phyloP scores from a whole-genome alignment of 30 jellyfish, hydroid and myxozoan species.

The Clytia hemisphaerica region DNA sequence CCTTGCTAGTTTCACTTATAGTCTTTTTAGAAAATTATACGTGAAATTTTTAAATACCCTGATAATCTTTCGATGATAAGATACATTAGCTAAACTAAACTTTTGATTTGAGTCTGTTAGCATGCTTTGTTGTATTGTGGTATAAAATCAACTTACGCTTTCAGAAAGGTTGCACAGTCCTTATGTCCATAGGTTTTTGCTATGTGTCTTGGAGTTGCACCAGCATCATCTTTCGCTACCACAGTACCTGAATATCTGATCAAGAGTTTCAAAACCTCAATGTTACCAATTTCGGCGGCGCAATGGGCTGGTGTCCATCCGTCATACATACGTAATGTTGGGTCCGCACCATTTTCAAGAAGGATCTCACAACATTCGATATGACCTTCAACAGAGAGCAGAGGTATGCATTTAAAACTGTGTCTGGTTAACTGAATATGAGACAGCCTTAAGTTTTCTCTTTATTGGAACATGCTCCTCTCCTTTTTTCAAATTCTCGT shows the following conservation, averaged over 20 bases:
- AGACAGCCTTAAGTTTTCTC: no score
- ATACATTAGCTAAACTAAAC: no score
- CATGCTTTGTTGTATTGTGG: no score
- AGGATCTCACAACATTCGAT: constrained; percentile 60
- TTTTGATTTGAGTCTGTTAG: no score
- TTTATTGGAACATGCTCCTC: no score
- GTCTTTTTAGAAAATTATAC: no score
- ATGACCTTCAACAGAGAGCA: constrained; percentile 61
- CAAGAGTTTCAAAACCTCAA: constrained; percentile 43
- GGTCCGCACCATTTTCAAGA: constrained; percentile 75
- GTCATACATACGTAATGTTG: constrained; percentile 59
- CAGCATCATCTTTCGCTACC: constrained; percentile 53
- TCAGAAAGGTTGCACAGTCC: constrained; percentile 52
- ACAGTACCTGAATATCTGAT: constrained; percentile 37
- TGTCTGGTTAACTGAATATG: no score
- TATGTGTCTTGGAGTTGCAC: constrained; percentile 63
- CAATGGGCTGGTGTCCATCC: constrained; percentile 95
- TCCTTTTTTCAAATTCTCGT: no score
- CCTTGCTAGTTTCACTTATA: no score
- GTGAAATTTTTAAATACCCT: no score
- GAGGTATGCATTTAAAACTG: no score
- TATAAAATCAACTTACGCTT: constrained; percentile 37
- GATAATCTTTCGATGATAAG: no score
- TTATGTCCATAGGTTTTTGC: constrained; percentile 61
- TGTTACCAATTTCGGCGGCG: constrained; percentile 83